These are phyloP conservation scores for Ornithoptera alexandrae DNA, from an alignment of 2,888 invertebrate species.

Conservation along the genomic window DNA sequence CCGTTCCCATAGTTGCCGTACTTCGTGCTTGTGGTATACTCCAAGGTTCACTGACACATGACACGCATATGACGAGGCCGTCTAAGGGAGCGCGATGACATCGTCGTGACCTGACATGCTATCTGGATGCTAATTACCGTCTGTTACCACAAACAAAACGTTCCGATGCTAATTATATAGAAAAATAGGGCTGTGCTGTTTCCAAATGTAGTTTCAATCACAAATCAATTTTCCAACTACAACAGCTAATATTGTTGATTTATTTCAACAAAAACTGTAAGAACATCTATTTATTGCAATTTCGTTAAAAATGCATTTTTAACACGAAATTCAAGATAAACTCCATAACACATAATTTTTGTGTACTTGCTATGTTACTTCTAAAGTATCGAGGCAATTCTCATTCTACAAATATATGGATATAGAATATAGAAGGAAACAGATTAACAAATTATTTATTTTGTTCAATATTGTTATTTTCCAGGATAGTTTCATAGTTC, in stretches of 20 bases:
- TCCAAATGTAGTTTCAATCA: constrained; percentile 8
- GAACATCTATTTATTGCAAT: too few relatives aligned
- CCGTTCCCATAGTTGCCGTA: constrained; percentile 23
- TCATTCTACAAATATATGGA: neutral
- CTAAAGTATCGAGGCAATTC: neutral
- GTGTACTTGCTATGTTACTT: neutral
- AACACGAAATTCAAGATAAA: too few relatives aligned
- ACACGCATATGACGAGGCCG: constrained; percentile 47
- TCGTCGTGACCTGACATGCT: constrained; percentile 65
- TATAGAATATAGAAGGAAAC: constrained; percentile 23
- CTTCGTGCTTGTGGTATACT: constrained; percentile 26
- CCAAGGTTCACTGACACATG: constrained; percentile 64
- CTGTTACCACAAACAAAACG: constrained; percentile 55
- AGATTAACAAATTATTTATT: constrained; percentile 9
- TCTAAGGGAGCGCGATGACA: constrained; percentile 40
- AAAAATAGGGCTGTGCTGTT: constrained; percentile 7
- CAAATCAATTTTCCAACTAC: constrained; percentile 12
- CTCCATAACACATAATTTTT: too few relatives aligned
- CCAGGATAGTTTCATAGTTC: constrained; percentile 8
- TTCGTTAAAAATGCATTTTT: too few relatives aligned
- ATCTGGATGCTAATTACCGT: constrained; percentile 71
- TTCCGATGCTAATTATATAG: constrained; percentile 36
- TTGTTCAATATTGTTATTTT: constrained; percentile 9
- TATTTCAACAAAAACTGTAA: too few relatives aligned
- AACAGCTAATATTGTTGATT: neutral